Conservation (phyloP, 1,140 invertebrate genomes). For the Streblospio benedicti region DNA sequence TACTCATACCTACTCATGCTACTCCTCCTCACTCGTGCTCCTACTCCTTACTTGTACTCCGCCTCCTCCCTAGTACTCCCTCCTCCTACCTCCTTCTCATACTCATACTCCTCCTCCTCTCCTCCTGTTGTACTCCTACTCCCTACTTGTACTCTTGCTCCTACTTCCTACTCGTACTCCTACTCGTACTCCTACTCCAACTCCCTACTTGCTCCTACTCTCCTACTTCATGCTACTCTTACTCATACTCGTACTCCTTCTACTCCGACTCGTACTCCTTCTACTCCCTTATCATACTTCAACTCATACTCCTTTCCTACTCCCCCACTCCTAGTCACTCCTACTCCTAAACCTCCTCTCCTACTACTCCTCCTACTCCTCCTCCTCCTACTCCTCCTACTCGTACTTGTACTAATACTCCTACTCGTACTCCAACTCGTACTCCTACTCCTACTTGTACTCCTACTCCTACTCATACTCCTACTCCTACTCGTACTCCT, state of each 20-base stretch:
- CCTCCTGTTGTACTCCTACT: neutral
- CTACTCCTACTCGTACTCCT: neutral
- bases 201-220: neutral
- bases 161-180: neutral
- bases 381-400: neutral
- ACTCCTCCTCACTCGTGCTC: no score
- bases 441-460: neutral
- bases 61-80: neutral
- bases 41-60: no score
- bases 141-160: neutral
- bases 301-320: conserved; percentile 4
- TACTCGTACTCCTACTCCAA: neutral
- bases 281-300: no score
- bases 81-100: neutral
- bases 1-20: neutral
- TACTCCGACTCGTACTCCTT: no score
- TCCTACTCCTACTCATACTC: neutral
- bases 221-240: no score
- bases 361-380: neutral
- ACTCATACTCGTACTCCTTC: neutral
- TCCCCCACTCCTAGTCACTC: neutral
- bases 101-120: neutral
- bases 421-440: neutral
- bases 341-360: neutral
- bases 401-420: neutral